Evolutionary conservation across 2,797 vertebrate species (phyloP).

Genomic region (Furcifer pardalis): DNA sequence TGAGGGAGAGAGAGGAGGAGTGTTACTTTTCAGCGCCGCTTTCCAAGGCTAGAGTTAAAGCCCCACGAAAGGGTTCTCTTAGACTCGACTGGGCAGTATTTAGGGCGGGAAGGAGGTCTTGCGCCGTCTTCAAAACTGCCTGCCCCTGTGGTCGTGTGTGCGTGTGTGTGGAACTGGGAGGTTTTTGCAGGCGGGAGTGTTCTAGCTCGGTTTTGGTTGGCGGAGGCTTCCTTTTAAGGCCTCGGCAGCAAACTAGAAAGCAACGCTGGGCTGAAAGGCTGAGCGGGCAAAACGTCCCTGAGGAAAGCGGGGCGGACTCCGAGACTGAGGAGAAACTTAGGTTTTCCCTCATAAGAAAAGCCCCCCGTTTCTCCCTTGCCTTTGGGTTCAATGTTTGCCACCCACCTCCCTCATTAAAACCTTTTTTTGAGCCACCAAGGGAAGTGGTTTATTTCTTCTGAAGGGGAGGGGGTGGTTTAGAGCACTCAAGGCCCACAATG

Average conservation of each 20-base stretch:
- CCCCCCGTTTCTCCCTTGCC: neutral
- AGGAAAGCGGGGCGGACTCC: neutral
- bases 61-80: constrained; percentile 1
- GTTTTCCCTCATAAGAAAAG: neutral
- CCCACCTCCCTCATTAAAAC: neutral
- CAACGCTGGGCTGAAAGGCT: neutral
- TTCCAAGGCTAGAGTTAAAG: constrained; percentile 3
- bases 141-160: neutral
- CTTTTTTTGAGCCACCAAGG: neutral
- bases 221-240: constrained; percentile 40
- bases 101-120: neutral
- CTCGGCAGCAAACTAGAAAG: neutral
- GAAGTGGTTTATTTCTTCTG: neutral
- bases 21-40: too few relatives aligned
- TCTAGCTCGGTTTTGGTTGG: neutral
- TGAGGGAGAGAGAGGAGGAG: too few relatives aligned
- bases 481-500: neutral
- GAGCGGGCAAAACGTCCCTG: constrained; percentile 17
- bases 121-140: neutral
- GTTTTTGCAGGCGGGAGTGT: too few relatives aligned
- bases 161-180: neutral
- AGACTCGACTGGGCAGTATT: constrained; percentile 27
- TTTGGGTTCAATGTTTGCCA: neutral
- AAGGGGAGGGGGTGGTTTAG: neutral
- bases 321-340: neutral